phyloP scores from a whole-genome alignment of 1,140 invertebrate species.

The Metaphire vulgaris region DNA sequence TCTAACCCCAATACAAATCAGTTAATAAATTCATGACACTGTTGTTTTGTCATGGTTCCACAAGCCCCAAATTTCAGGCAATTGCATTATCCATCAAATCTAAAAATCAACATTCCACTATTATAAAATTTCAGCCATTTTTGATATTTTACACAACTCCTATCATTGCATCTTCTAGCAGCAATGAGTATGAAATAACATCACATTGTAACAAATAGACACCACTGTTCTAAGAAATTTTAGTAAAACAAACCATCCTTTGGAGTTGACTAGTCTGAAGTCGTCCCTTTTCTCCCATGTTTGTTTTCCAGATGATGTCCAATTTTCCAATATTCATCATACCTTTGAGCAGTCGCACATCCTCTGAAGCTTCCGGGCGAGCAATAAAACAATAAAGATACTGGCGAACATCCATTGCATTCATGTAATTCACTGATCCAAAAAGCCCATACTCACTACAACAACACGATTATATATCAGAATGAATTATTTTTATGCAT shows the following conservation, averaged over 20 bases:
- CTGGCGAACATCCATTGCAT: slow-evolving; percentile 64
- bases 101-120: too few relatives aligned
- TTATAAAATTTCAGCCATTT: too few relatives aligned
- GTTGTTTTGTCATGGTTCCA: too few relatives aligned
- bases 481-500: too few relatives aligned
- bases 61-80: too few relatives aligned
- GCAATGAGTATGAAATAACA: too few relatives aligned
- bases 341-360: slow-evolving; percentile 67
- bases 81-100: too few relatives aligned
- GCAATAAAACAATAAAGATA: slow-evolving; percentile 88
- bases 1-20: too few relatives aligned
- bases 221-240: slow-evolving; percentile 24
- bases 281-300: slow-evolving; percentile 86
- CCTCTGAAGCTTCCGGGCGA: slow-evolving; percentile 63
- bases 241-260: slow-evolving; percentile 63
- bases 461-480: slow-evolving; percentile 1
- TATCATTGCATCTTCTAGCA: too few relatives aligned
- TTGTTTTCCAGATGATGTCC: slow-evolving; percentile 94
- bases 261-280: slow-evolving; percentile 91
- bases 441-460: slow-evolving; percentile 63
- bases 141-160: too few relatives aligned
- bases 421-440: slow-evolving; percentile 73
- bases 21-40: too few relatives aligned
- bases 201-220: slow-evolving; percentile 28
- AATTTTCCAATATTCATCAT: slow-evolving; percentile 89